Evolutionary conservation across 2,113 vertebrate species (phyloP).

Genomic region (Onychorhynchus coronatus): DNA sequence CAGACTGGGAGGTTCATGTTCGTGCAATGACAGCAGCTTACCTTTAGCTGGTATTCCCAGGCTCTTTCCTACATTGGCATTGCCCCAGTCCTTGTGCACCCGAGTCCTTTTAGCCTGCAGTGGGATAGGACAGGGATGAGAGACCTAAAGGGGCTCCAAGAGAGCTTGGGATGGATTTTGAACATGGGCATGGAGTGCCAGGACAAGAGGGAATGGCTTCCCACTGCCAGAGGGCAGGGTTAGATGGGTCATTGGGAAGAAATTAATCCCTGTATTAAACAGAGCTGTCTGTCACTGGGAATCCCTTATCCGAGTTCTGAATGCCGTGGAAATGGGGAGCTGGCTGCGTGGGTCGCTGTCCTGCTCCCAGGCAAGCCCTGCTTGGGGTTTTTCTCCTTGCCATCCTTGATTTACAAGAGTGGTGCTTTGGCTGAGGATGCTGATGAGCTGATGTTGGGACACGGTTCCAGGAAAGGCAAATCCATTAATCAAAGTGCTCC

Average conservation of each 20-base stretch:
- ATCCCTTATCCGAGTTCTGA: background rate
- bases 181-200: background rate
- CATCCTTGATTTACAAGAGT: background rate
- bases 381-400: background rate
- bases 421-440: background rate
- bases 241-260: background rate
- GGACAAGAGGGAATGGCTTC: background rate
- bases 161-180: background rate
- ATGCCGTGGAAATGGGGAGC: background rate
- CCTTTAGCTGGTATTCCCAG: background rate
- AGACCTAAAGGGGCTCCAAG: background rate
- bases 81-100: background rate
- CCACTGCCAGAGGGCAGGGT: background rate
- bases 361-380: background rate
- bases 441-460: background rate
- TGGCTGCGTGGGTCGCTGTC: background rate
- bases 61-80: background rate
- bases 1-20: background rate
- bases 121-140: background rate
- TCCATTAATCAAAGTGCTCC: conserved; percentile 38
- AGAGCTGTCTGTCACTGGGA: background rate
- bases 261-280: background rate
- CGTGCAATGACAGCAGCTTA: background rate
- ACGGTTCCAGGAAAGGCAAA: background rate
- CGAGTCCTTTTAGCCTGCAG: background rate